Percentiles rank a stretch among this genome's conserved stretches.
Conservation (phyloP, 2,113 vertebrate genomes). For the Oxyruncus cristatus region DNA sequence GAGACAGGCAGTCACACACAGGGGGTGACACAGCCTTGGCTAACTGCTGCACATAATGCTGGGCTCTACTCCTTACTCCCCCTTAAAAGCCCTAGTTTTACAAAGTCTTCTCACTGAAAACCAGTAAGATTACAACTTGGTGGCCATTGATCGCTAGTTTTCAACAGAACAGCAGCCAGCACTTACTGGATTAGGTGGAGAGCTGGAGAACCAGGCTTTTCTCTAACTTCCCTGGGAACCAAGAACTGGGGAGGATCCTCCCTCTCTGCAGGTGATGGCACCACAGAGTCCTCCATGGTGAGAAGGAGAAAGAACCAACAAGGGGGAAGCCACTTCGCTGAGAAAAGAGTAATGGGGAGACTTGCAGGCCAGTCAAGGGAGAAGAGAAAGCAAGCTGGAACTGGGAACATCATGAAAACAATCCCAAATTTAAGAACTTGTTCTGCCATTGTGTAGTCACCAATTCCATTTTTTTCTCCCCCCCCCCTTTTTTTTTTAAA, state of each 20-base stretch:
- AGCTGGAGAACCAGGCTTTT: not conserved
- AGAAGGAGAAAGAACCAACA: not conserved
- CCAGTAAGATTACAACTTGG: not conserved
- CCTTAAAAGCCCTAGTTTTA: not conserved
- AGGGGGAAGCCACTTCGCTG: not conserved
- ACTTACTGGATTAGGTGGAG: not conserved
- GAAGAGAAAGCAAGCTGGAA: not conserved
- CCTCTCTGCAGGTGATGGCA: not conserved
- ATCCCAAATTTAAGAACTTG: not conserved
- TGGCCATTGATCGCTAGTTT: not conserved
- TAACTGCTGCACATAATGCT: not conserved
- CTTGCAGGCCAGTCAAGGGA: not conserved
- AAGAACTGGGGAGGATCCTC: not conserved
- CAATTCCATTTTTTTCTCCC: not conserved
- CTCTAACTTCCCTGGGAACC: not conserved
- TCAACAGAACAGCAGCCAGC: not conserved
- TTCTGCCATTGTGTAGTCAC: not conserved
- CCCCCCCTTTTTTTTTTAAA: not conserved
- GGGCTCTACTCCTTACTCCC: not conserved
- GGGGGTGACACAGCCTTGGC: not conserved
- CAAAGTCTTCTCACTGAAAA: not conserved
- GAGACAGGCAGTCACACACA: not conserved
- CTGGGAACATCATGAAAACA: not conserved
- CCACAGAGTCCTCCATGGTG: fast-evolving
- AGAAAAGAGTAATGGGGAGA: not conserved